Conservation (phyloP, 2,113 vertebrate species). For the Mastomys natalensis region DNA sequence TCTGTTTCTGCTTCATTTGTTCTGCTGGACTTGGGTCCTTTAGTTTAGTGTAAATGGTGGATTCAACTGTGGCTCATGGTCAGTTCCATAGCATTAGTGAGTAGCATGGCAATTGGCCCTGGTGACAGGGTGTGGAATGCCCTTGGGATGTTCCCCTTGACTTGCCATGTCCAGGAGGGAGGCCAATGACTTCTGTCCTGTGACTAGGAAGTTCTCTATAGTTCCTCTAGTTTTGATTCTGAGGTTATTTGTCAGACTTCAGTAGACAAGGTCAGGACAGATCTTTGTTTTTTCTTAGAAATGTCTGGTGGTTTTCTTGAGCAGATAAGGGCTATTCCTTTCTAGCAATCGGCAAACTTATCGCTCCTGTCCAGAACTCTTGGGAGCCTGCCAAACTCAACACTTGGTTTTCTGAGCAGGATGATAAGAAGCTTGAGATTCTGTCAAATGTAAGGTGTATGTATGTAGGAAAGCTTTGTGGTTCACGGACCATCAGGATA, state of each 20-base stretch:
- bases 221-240: constrained; percentile 35
- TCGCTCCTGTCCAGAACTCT: constrained; percentile 19
- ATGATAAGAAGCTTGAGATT: constrained; percentile 42
- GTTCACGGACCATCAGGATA: neutral
- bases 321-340: neutral
- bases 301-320: neutral
- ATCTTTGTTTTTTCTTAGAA: neutral
- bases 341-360: neutral
- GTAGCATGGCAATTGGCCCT: neutral
- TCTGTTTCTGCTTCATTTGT: neutral
- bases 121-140: neutral
- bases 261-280: neutral
- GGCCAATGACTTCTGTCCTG: neutral
- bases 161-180: neutral
- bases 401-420: constrained; percentile 32
- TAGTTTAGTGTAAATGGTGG: neutral
- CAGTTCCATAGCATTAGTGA: neutral
- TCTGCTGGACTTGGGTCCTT: neutral
- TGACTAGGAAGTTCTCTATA: neutral
- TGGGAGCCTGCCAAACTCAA: neutral
- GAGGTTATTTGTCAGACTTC: neutral
- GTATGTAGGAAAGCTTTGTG: constrained; percentile 15
- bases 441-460: neutral
- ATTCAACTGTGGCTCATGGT: neutral
- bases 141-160: neutral